These are phyloP conservation scores for Pristionchus japonicus DNA, from an alignment of 2,888 invertebrate genomes.

Conservation along the genomic window DNA sequence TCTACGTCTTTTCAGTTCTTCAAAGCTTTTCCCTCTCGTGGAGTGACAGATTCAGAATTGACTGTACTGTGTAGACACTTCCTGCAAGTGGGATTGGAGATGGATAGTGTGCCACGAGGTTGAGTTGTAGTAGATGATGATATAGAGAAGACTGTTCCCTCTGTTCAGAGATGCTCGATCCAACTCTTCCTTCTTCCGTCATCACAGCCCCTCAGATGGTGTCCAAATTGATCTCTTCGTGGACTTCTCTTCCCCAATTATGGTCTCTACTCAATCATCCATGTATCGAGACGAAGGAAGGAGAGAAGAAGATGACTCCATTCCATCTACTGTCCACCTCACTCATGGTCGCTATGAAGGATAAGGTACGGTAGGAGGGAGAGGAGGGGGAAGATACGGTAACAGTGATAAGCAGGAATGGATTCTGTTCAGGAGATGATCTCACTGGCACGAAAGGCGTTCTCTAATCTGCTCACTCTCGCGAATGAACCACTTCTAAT, in stretches of 20 bases:
- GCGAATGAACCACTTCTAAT: conserved; percentile 55
- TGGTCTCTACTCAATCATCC: conserved; percentile 50
- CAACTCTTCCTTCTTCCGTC: conserved; percentile 3
- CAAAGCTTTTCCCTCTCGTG: conserved; percentile 55
- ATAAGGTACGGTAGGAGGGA: neutral
- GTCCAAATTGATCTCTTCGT: conserved; percentile 46
- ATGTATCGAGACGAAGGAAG: conserved; percentile 30
- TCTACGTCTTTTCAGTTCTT: conserved; percentile 53
- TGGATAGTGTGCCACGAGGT: neutral
- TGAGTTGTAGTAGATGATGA: no score
- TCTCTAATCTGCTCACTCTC: conserved; percentile 59
- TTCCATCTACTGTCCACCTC: conserved; percentile 50
- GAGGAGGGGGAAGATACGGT: neutral
- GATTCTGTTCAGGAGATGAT: neutral
- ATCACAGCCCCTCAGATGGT: conserved; percentile 33
- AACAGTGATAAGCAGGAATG: no score
- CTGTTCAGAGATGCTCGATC: conserved; percentile 12
- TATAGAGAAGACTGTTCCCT: no score
- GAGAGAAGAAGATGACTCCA: conserved; percentile 46
- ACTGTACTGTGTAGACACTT: conserved; percentile 19
- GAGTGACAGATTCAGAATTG: conserved; percentile 41
- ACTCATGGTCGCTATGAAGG: conserved; percentile 33
- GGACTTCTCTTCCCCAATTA: conserved; percentile 51
- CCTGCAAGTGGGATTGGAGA: neutral
- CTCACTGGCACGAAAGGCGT: conserved; percentile 48